Evolutionary conservation across 2,113 vertebrate species (phyloP), one percentile per base, ranked within the genome.

Genomic region (Lates calcarifer): DNA sequence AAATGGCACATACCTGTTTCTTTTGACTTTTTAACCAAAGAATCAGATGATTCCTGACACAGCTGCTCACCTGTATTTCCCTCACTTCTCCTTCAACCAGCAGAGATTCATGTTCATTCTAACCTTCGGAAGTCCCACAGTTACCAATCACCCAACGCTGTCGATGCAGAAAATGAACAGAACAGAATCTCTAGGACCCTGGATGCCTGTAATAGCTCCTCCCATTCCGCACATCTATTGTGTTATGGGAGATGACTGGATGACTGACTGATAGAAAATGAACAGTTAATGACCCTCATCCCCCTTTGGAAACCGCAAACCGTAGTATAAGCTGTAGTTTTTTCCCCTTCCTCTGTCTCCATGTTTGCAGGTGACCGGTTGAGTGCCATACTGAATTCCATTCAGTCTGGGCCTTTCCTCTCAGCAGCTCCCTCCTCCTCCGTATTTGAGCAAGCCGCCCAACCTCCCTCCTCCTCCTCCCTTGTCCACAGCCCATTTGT

Each of bases 401-500:
- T 98, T 99, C 98, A 99, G 96, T 98, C 98, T 96, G 97, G 97
- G 96, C 98, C 98, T 95, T 97, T 96, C 96, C 96, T 97, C 96
- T 96, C 97, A 97, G 97, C 97, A 98, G 96, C 87, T 92, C 93
- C 93, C 89, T 93, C 93, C 49, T 91, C 98, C 97, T 97, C 97
- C 96, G 95, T 97, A 96, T 98, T 98, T 97, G 97, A 98, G 95
- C 97, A 98, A 98, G 97, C 97, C 95, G 96, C 97, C 97, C 98
- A 99, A 96, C 95, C 97, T 94, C 91, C 96, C 95, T 77, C 93
- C 79, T 91, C 90, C 78, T 93, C 97, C 95, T 99, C 97, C 97
- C 97, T 97, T 97, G 96, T 97, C 96, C 97, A 99, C 96, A 98
- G 98, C 94, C 98, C 98, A 97, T 99, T 99, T 99, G 98, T 99